Base-by-base conservation (phyloP, 2,113 vertebrate species). In the Montifringilla adamsi region DNA sequence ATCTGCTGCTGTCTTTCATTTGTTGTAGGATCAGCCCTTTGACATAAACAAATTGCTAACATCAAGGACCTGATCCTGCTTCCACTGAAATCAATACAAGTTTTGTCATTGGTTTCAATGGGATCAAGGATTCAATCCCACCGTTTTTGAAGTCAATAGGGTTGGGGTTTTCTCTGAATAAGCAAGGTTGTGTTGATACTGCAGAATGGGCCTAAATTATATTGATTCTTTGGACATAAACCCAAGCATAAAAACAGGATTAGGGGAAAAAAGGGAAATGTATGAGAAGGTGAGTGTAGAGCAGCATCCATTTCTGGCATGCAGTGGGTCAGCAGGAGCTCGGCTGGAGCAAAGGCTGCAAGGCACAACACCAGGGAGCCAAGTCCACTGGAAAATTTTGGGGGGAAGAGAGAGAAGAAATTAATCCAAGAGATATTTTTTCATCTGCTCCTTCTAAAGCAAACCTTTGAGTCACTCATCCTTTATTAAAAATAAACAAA, bases 401-500 rank as follows among this genome's bases (percentile, higher is more conserved):
- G 35, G 64, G 84, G 60, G 17, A 92, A 37, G 19, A 50, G 46
- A 28, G 53, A 50, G 58, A n/a, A 74, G 59, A 76, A 63, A 89
- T 56, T 60, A 16, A 52, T 52, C 2, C 2, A 26, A 22, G 39
- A 83, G 50, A 77, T 74, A 49, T 49, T 58, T 83, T 76, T 59
- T 70, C 62, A 60, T 83, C 56, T 35, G 52, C 56, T 89, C 44
- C 70, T 86, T 59, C 86, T 70, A 76, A 90, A 87, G 69, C 5
- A 89, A 88, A 90, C 47, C 44, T 94, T 86, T 72, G 63, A 92
- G 58, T 94, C 85, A 75, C 20, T 84, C 62, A 6, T 37, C 91
- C 93, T 93, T 93, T 94, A 94, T 96, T 95, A 97, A 95, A 97
- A 90, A 94, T 33, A 95, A 96, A 93, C 76, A 94, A 90, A 94